Conservation (phyloP, 2,888 invertebrate genomes). For the Drosophila kuntzei region DNA sequence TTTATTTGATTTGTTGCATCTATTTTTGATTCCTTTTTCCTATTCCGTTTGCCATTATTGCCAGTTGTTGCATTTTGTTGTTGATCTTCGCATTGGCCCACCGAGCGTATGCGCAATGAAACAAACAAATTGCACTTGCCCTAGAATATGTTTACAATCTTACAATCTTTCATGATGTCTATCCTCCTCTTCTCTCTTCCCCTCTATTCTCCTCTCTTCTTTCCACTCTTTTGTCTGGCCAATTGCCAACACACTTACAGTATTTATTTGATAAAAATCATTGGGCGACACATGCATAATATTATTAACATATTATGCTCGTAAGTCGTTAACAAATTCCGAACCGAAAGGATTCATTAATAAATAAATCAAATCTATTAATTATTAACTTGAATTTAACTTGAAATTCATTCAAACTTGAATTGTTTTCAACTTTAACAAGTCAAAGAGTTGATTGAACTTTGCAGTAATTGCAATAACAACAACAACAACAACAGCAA, state of each 20-base stretch:
- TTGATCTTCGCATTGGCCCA: conserved; percentile 26
- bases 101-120: conserved; percentile 48
- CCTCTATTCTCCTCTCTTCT: conserved; percentile 4
- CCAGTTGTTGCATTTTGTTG: conserved; percentile 7
- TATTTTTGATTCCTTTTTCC: conserved; percentile 2
- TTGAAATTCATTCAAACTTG: not conserved
- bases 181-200: conserved; percentile 5
- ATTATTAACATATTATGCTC: conserved; percentile 7
- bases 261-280: conserved; percentile 47
- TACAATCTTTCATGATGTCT: conserved; percentile 20
- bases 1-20: not conserved
- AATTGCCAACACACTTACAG: conserved; percentile 33
- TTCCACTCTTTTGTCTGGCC: conserved; percentile 20
- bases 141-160: conserved; percentile 42
- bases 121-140: conserved; percentile 41
- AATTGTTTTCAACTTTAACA: not conserved
- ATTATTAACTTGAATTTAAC: not conserved
- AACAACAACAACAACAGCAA: conserved; percentile 2
- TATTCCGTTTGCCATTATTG: not conserved
- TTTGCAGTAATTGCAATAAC: conserved; percentile 2
- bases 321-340: conserved; percentile 5
- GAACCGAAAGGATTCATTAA: conserved; percentile 7
- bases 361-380: not conserved
- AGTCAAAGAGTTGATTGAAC: conserved; percentile 11
- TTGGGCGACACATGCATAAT: conserved; percentile 29